These are phyloP conservation scores for Blastobasis lacticolella DNA, from an alignment of 2,888 invertebrate species.

Conservation along the genomic window DNA sequence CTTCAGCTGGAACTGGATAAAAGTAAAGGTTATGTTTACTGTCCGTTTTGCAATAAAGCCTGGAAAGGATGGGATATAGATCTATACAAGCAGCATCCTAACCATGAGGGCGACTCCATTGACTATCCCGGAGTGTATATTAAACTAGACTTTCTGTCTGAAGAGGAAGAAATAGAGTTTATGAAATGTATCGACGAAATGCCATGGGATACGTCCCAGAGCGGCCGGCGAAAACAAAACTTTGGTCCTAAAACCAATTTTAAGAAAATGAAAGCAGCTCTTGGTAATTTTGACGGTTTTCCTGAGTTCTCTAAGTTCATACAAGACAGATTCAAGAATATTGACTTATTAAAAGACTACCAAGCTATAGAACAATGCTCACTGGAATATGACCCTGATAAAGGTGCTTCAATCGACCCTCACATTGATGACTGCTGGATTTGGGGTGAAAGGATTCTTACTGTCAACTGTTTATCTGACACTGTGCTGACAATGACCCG, in stretches of 20 bases:
- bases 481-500: constrained; percentile 87
- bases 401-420: constrained; percentile 96
- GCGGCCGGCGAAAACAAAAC: constrained; percentile 97
- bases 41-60: constrained; percentile 82
- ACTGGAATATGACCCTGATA: constrained; percentile 89
- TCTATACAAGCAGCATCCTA: constrained; percentile 77
- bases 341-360: constrained; percentile 79
- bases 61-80: constrained; percentile 82
- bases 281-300: constrained; percentile 89
- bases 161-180: constrained; percentile 79
- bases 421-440: constrained; percentile 99
- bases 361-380: constrained; percentile 96
- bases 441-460: constrained; percentile 98
- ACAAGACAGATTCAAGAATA: constrained; percentile 80
- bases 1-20: constrained; percentile 56
- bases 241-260: constrained; percentile 99
- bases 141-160: constrained; percentile 81
- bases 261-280: constrained; percentile 88
- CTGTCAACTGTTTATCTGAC: constrained; percentile 89
- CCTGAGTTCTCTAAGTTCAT: constrained; percentile 86
- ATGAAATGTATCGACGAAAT: constrained; percentile 82
- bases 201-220: constrained; percentile 94
- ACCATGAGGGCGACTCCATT: constrained; percentile 76
- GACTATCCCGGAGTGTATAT: constrained; percentile 81
- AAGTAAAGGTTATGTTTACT: constrained; percentile 80